These are phyloP conservation scores for Nipponacmea schrenckii DNA, from an alignment of 2,888 invertebrate genomes.

Conservation along the genomic window DNA sequence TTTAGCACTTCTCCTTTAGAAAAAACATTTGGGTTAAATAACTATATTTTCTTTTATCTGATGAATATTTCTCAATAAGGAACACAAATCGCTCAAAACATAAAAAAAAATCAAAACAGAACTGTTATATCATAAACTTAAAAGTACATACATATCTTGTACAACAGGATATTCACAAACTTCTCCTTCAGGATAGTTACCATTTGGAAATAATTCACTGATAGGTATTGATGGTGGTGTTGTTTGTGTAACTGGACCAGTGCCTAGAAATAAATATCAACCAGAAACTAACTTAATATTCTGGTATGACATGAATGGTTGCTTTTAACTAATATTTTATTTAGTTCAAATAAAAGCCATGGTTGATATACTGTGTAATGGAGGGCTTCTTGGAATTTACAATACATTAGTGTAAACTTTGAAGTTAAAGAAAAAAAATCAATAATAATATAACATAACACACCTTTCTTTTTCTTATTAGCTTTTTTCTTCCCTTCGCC, in stretches of 20 bases:
- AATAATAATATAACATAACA: no score
- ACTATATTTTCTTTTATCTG: not conserved
- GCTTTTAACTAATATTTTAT: not conserved
- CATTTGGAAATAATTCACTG: constrained; percentile 84
- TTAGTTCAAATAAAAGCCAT: no score
- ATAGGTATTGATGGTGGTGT: constrained; percentile 85
- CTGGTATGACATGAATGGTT: not conserved
- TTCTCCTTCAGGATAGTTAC: constrained; percentile 87
- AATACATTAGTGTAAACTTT: no score
- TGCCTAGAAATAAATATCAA: not conserved
- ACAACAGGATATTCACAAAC: constrained; percentile 84
- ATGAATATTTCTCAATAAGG: no score
- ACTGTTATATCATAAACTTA: not conserved
- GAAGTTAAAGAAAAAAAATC: no score
- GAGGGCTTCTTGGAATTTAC: no score
- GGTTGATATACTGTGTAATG: no score
- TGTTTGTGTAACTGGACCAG: constrained; percentile 56
- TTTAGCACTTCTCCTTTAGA: constrained; percentile 78
- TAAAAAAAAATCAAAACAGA: not conserved
- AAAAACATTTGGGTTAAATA: not conserved
- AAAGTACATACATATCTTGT: constrained; percentile 75
- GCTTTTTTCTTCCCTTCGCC: constrained; percentile 32
- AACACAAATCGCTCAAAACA: constrained; percentile 1
- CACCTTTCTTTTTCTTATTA: constrained; percentile 36
- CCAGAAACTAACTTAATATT: not conserved